These are phyloP conservation scores for Dascyllus trimaculatus DNA, from an alignment of 2,113 vertebrate genomes.

Conservation along the genomic window DNA sequence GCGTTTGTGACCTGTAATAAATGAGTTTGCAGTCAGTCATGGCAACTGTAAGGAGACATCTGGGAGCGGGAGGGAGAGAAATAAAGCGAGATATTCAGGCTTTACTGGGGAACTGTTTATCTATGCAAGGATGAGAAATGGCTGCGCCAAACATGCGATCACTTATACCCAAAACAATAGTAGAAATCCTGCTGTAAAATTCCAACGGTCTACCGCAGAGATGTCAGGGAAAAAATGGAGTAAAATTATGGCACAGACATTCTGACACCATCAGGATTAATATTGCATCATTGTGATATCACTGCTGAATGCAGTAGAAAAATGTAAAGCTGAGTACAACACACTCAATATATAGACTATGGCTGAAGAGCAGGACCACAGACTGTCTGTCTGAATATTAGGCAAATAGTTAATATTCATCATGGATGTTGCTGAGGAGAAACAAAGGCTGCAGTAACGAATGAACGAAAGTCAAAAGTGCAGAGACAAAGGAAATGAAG, in stretches of 20 bases:
- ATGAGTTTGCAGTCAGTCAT: slow-evolving; percentile 87
- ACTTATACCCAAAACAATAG: slow-evolving; percentile 24
- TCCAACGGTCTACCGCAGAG: background rate
- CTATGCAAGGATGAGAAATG: slow-evolving; percentile 69
- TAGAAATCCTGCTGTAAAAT: slow-evolving; percentile 14
- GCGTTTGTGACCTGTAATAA: slow-evolving; percentile 91
- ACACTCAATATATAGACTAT: background rate
- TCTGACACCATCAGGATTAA: slow-evolving; percentile 11
- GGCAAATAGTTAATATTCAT: slow-evolving; percentile 30
- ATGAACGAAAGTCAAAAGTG: slow-evolving; percentile 1
- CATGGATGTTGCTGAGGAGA: slow-evolving; percentile 1
- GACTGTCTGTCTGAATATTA: background rate
- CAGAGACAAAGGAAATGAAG: background rate
- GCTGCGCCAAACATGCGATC: slow-evolving; percentile 56
- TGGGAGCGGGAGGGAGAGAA: slow-evolving; percentile 60
- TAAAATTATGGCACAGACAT: background rate
- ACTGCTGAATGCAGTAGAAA: slow-evolving; percentile 6
- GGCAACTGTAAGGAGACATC: slow-evolving; percentile 84
- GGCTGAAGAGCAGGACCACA: background rate
- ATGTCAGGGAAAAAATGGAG: background rate
- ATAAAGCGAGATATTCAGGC: slow-evolving; percentile 41
- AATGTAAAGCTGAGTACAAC: background rate
- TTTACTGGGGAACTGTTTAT: slow-evolving; percentile 61
- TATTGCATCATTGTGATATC: slow-evolving; percentile 1
- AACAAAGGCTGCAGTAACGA: slow-evolving; percentile 5